Conservation (phyloP, 2,113 vertebrate genomes). For the Oncorhynchus tshawytscha region DNA sequence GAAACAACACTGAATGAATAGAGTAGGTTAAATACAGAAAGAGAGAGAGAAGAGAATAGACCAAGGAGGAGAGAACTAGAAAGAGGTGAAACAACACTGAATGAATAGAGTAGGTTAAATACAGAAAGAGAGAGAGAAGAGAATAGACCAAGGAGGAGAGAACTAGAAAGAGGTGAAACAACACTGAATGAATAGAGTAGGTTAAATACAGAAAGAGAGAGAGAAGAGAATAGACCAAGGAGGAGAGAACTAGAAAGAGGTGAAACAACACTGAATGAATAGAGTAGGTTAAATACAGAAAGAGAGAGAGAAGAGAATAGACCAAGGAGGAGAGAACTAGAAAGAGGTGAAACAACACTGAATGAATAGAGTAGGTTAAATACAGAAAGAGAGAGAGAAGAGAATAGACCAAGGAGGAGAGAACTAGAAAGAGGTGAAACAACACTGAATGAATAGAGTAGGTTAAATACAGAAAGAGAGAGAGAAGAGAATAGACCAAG, state of each 20-base stretch:
- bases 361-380: not conserved
- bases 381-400: not conserved
- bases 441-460: no score
- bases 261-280: not conserved
- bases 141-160: constrained; percentile 4
- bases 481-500: constrained; percentile 12
- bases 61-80: not conserved
- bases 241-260: not conserved
- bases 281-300: not conserved
- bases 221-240: constrained; percentile 6
- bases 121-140: not conserved
- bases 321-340: not conserved
- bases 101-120: not conserved
- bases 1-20: not conserved
- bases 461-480: constrained; percentile 6
- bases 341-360: not conserved
- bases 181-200: no score
- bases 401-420: constrained; percentile 3
- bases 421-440: not conserved
- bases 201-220: constrained; percentile 14
- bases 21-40: not conserved
- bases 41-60: constrained; percentile 18
- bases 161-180: not conserved
- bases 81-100: not conserved
- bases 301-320: constrained; percentile 16